These are phyloP conservation scores for Acheta domesticus DNA, from an alignment of 2,888 invertebrate species.

Conservation along the genomic window DNA sequence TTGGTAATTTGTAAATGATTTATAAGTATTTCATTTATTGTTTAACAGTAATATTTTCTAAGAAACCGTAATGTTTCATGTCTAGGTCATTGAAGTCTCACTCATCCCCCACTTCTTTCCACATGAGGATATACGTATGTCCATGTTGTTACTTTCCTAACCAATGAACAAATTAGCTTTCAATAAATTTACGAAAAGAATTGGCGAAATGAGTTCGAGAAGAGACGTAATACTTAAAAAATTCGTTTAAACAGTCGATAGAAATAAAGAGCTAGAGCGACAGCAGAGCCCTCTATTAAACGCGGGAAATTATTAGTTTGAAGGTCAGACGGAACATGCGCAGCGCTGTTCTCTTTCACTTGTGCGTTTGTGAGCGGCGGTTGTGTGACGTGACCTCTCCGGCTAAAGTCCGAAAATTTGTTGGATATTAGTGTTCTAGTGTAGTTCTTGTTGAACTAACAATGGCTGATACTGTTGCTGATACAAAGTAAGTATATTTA, in stretches of 20 bases:
- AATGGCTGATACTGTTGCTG: conserved; percentile 63
- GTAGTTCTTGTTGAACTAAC: conserved; percentile 39
- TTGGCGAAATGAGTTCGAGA: no score
- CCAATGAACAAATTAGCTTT: background rate
- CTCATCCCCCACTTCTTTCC: background rate
- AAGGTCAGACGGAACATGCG: conserved; percentile 36
- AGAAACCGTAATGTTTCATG: background rate
- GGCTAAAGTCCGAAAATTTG: conserved; percentile 19
- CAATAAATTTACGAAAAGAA: background rate
- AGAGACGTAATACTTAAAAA: no score
- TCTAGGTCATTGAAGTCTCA: conserved; percentile 10
- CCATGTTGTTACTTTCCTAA: background rate
- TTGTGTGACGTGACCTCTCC: conserved; percentile 31
- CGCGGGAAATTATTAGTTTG: conserved; percentile 35
- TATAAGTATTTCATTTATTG: no score
- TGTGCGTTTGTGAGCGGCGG: conserved; percentile 30
- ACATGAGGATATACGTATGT: background rate
- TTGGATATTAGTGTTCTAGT: conserved; percentile 27
- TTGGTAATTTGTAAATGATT: no score
- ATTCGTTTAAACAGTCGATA: background rate
- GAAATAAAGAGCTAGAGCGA: background rate
- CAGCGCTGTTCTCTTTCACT: conserved; percentile 35
- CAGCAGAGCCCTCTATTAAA: conserved; percentile 28
- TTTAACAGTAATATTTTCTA: no score
- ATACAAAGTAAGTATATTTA: conserved; percentile 61